Percentiles rank a stretch among this genome's conserved stretches.
phyloP scores from a whole-genome alignment of 1,140 invertebrate species.

The Drosophila asahinai region DNA sequence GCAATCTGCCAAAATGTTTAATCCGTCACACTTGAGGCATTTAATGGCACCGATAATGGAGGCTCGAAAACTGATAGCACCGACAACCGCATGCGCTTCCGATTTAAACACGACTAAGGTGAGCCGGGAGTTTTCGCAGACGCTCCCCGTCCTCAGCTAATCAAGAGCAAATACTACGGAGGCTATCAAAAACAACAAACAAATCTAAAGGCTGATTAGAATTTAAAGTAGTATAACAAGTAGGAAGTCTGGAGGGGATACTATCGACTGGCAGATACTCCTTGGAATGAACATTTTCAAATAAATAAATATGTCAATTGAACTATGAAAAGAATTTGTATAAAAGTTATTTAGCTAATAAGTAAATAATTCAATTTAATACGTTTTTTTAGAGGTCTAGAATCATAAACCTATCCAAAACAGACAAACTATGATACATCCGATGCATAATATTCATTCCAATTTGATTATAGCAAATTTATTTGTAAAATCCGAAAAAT shows the following conservation, averaged over 20 bases:
- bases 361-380: too few relatives aligned
- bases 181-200: constrained; percentile 68
- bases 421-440: too few relatives aligned
- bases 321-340: too few relatives aligned
- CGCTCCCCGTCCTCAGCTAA: constrained; percentile 51
- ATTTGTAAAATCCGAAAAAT: too few relatives aligned
- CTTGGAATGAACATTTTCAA: background rate
- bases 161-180: constrained; percentile 71
- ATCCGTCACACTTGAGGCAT: background rate
- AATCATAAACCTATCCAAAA: too few relatives aligned
- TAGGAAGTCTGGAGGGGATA: background rate
- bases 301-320: too few relatives aligned
- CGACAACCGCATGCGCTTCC: constrained; percentile 56
- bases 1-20: background rate
- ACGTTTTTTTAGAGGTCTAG: too few relatives aligned
- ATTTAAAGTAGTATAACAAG: constrained; percentile 59
- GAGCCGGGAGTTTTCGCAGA: constrained; percentile 12
- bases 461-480: too few relatives aligned
- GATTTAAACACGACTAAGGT: constrained; percentile 65
- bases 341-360: too few relatives aligned
- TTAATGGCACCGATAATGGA: constrained; percentile 1
- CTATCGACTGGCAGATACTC: background rate
- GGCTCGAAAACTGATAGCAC: constrained; percentile 13
- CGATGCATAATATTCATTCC: too few relatives aligned
- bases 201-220: constrained; percentile 75